These are phyloP conservation scores for Uropetala carovei DNA, from an alignment of 2,888 invertebrate genomes.

Conservation along the genomic window DNA sequence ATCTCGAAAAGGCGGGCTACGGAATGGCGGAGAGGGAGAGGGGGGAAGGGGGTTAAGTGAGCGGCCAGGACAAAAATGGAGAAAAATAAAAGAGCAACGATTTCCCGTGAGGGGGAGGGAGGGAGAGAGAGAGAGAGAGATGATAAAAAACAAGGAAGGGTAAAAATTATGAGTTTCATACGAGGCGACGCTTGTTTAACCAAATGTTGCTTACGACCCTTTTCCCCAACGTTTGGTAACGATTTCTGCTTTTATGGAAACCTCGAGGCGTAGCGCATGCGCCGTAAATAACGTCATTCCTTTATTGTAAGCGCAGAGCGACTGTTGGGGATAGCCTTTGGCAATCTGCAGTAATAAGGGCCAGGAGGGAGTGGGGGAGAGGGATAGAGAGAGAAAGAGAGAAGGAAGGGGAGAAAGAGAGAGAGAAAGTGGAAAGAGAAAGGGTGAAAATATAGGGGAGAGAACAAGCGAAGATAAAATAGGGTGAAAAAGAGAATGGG, in stretches of 20 bases:
- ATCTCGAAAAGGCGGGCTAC: too few relatives aligned
- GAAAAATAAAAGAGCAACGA: neutral
- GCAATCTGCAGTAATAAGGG: constrained; percentile 63
- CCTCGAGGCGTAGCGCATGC: constrained; percentile 43
- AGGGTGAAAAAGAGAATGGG: neutral
- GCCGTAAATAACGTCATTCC: constrained; percentile 61
- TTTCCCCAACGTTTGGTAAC: constrained; percentile 57
- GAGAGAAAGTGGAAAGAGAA: neutral
- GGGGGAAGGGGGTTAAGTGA: neutral
- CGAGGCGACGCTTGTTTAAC: constrained; percentile 46
- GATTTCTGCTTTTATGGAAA: constrained; percentile 61
- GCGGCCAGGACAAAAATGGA: neutral
- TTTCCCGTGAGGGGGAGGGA: neutral
- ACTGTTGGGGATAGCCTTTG: constrained; percentile 58
- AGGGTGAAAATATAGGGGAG: neutral
- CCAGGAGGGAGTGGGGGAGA: neutral
- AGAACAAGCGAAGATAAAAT: neutral
- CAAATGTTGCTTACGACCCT: constrained; percentile 57
- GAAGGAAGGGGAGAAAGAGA: neutral
- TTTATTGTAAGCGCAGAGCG: constrained; percentile 62
- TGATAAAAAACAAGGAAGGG: neutral
- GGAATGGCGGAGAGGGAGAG: too few relatives aligned
- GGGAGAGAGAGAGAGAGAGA: neutral
- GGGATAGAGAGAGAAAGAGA: neutral
- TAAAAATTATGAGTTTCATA: constrained; percentile 33